phyloP scores from a whole-genome alignment of 2,888 invertebrate species.

The Apotomis betuletana region DNA sequence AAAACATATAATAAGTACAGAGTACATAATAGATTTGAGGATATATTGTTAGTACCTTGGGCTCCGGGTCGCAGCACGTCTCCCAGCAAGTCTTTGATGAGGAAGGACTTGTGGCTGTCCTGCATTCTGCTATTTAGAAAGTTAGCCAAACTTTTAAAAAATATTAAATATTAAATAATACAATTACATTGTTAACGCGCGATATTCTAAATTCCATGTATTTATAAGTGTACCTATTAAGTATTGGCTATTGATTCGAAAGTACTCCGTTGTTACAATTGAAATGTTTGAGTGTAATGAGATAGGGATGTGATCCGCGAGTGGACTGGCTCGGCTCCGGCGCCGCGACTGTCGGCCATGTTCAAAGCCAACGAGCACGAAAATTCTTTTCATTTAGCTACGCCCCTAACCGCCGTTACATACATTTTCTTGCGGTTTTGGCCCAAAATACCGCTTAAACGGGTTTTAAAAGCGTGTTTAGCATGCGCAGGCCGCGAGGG shows the following conservation, averaged over 20 bases:
- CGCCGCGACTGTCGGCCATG: constrained; percentile 77
- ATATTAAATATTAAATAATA: constrained; percentile 9
- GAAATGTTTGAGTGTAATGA: too few species aligned
- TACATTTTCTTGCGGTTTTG: constrained; percentile 83
- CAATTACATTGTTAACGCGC: constrained; percentile 17
- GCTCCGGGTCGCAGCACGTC: constrained; percentile 85
- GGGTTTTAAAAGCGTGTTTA: constrained; percentile 78
- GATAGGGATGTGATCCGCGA: too few species aligned
- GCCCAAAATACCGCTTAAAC: constrained; percentile 83
- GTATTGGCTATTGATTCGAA: not conserved
- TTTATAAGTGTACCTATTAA: not conserved
- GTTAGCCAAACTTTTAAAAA: constrained; percentile 2
- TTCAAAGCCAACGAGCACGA: constrained; percentile 74
- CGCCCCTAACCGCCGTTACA: constrained; percentile 78
- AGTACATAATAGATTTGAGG: not conserved
- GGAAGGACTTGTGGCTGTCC: constrained; percentile 90
- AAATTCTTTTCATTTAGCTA: constrained; percentile 79
- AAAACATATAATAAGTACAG: not conserved
- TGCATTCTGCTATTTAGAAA: constrained; percentile 67
- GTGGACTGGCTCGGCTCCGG: constrained; percentile 53
- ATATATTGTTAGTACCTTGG: constrained; percentile 43
- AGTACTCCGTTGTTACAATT: too few species aligned
- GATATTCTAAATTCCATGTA: not conserved
- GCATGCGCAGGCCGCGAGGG: constrained; percentile 75
- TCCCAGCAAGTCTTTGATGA: constrained; percentile 92